Evolutionary conservation across 1,140 invertebrate genomes (phyloP).

Genomic region (Homarus americanus): DNA sequence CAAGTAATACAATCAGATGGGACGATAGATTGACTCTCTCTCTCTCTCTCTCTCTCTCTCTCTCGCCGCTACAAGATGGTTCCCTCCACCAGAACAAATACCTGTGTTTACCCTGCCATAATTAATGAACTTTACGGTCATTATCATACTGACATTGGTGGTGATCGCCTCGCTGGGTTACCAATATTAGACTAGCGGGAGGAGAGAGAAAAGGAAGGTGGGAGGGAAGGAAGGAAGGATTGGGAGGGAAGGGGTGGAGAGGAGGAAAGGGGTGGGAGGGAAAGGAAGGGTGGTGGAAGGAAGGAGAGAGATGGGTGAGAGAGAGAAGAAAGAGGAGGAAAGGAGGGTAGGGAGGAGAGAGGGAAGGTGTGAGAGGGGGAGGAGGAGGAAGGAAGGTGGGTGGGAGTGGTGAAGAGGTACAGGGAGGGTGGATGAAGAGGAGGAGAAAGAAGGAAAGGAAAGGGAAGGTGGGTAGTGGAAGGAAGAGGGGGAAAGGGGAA

Average conservation of each 20-base stretch:
- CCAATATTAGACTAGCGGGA: background rate
- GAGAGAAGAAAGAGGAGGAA: background rate
- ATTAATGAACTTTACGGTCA: conserved; percentile 30
- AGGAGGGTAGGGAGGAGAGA: too few relatives aligned
- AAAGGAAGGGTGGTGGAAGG: background rate
- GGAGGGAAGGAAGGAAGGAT: background rate
- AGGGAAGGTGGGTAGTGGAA: too few relatives aligned
- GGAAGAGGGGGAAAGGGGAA: background rate
- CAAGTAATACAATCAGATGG: too few relatives aligned
- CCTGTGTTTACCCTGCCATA: conserved; percentile 22
- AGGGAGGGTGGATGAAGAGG: background rate
- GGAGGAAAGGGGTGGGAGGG: background rate
- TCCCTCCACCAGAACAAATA: background rate
- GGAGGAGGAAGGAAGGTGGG: background rate
- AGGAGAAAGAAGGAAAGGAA: background rate
- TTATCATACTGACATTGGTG: conserved; percentile 43
- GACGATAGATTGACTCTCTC: too few relatives aligned
- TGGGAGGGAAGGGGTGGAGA: background rate
- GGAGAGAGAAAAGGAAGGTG: background rate
- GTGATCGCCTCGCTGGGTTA: conserved; percentile 24
- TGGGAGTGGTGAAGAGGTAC: background rate
- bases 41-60: too few relatives aligned
- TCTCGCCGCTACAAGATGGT: too few relatives aligned
- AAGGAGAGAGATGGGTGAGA: background rate
- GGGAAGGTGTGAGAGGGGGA: background rate